Conservation (phyloP, 2,888 invertebrate genomes). For the Erannis defoliaria region DNA sequence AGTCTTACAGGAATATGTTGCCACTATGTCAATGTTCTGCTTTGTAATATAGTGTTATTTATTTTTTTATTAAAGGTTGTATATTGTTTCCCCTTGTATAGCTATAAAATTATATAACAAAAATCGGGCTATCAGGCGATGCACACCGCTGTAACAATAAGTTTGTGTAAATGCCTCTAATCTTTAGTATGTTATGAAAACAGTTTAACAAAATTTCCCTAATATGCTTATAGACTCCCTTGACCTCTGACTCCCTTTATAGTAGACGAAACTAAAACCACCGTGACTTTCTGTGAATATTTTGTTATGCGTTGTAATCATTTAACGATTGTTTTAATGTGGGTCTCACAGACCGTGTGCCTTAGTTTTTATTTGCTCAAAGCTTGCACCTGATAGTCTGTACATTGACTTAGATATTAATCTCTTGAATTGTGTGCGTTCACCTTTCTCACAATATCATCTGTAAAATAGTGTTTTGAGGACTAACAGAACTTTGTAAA, state of each 20-base stretch:
- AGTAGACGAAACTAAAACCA: slow-evolving; percentile 57
- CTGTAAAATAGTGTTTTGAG: slow-evolving; percentile 29
- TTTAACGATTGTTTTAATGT: slow-evolving; percentile 51
- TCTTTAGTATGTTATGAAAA: slow-evolving; percentile 34
- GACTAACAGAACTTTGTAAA: slow-evolving; percentile 12
- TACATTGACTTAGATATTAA: slow-evolving; percentile 59
- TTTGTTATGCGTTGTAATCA: slow-evolving; percentile 45
- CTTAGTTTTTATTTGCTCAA: slow-evolving; percentile 82
- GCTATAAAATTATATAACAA: slow-evolving; percentile 59
- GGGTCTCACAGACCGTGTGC: slow-evolving; percentile 75
- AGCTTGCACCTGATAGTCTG: slow-evolving; percentile 75
- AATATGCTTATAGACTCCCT: no score
- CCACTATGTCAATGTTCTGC: slow-evolving; percentile 83
- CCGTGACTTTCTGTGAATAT: slow-evolving; percentile 61
- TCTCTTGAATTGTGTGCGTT: slow-evolving; percentile 41
- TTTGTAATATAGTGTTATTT: slow-evolving; percentile 84
- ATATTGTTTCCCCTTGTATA: slow-evolving; percentile 67
- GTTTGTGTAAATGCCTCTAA: slow-evolving; percentile 34
- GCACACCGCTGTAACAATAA: slow-evolving; percentile 45
- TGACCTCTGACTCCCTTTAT: slow-evolving; percentile 26
- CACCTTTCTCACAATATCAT: slow-evolving; percentile 37
- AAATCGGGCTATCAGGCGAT: slow-evolving; percentile 71
- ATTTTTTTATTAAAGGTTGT: slow-evolving; percentile 81
- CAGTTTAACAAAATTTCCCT: slow-evolving; percentile 28
- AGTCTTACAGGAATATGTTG: slow-evolving; percentile 80